These are phyloP conservation scores for Nomada hirtipes DNA, from an alignment of 2,888 invertebrate species.

Conservation along the genomic window DNA sequence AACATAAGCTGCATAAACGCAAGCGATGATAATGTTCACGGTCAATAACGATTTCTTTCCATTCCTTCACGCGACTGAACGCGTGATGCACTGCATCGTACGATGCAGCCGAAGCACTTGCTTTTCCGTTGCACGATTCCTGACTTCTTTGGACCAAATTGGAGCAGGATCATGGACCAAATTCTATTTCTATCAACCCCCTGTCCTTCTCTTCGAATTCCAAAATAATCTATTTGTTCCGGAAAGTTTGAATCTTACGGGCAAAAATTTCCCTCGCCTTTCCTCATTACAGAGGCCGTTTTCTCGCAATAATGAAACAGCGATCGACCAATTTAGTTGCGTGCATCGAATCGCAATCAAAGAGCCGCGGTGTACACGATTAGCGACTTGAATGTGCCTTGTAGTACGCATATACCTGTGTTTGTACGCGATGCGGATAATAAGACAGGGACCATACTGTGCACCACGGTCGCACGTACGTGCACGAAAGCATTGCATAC, in stretches of 20 bases:
- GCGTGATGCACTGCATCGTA: too few relatives aligned
- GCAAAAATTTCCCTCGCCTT: not conserved
- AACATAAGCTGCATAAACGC: slow-evolving; percentile 38
- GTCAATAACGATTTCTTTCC: slow-evolving; percentile 49
- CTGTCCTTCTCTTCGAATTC: too few relatives aligned
- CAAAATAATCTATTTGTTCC: too few relatives aligned
- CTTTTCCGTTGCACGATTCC: too few relatives aligned
- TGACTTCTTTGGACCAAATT: too few relatives aligned
- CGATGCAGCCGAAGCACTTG: too few relatives aligned
- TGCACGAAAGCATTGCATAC: not conserved
- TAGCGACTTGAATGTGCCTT: slow-evolving; percentile 33
- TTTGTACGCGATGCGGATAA: slow-evolving; percentile 18
- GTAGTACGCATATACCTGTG: not conserved
- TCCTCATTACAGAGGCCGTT: not conserved
- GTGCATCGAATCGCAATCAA: slow-evolving; percentile 28
- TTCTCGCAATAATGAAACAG: not conserved
- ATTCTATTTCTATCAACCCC: too few relatives aligned
- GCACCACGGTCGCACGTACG: not conserved
- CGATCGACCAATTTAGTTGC: not conserved
- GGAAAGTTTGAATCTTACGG: too few relatives aligned
- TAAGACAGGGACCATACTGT: not conserved
- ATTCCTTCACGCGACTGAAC: slow-evolving; percentile 2
- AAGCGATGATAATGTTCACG: slow-evolving; percentile 55
- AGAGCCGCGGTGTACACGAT: slow-evolving; percentile 41
- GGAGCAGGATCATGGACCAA: too few relatives aligned